phyloP scores from a whole-genome alignment of 2,113 vertebrate genomes.

The Nesoenas mayeri region DNA sequence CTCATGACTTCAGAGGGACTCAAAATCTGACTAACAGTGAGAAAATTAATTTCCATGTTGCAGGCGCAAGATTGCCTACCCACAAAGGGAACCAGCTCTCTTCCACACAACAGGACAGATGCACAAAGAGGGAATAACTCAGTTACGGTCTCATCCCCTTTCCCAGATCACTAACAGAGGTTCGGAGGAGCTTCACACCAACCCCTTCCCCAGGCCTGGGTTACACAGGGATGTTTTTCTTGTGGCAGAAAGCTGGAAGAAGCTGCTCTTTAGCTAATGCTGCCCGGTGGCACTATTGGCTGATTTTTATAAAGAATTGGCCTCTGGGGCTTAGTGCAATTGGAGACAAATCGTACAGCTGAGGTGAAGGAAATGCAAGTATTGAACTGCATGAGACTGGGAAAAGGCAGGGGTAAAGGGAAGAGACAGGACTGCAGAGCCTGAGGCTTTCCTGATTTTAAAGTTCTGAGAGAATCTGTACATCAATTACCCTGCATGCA shows the following conservation, averaged over 20 bases:
- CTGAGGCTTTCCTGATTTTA: neutral
- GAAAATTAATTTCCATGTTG: neutral
- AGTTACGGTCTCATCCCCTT: neutral
- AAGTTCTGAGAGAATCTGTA: neutral
- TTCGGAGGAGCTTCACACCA: neutral
- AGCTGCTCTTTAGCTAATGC: neutral
- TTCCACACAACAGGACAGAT: neutral
- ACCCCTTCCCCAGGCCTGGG: neutral
- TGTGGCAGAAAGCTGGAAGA: neutral
- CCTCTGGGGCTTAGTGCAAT: neutral
- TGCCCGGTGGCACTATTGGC: neutral
- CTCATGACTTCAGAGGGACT: neutral
- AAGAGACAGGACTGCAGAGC: neutral
- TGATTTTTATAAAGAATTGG: neutral
- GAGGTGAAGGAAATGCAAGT: neutral
- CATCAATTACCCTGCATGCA: neutral
- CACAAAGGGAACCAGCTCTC: neutral
- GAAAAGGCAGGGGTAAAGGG: neutral
- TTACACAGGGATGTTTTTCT: neutral
- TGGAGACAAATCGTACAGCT: neutral
- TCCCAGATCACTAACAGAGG: neutral
- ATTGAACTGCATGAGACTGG: neutral
- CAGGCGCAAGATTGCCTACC: neutral
- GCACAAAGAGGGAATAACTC: neutral
- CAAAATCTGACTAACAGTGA: neutral